Evolutionary conservation across 1,140 invertebrate genomes (phyloP), one percentile per base, ranked within the genome.

Genomic region (Drosophila littoralis): DNA sequence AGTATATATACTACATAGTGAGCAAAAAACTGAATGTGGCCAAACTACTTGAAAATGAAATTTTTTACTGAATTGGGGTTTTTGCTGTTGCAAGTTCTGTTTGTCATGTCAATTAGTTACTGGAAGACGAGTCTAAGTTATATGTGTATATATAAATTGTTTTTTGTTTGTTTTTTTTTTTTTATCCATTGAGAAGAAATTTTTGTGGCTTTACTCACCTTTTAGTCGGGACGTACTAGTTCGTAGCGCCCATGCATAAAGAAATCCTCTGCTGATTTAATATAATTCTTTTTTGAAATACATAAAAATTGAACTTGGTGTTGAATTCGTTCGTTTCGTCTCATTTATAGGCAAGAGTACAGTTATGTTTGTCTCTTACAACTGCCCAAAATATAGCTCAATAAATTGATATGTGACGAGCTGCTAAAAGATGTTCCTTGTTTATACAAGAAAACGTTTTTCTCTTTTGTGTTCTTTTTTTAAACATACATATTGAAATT

Each of bases 71-170:
- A 61, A 55, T 36, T 48, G 22, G 22, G 22, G 22, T 7, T 60
- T 40, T n/a, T 72, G 43, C 42, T 60, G 69, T 76, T 85, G 46
- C 66, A 84, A 84, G 82, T 35, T 17, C 13, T 54, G 43, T 43
- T 67, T 75, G 59, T 82, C 68, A 76, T 80, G 51, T 88, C 76
- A 88, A 88, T 83, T 83, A 75, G 84, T 89, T 88, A 64, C 84
- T 89, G 84, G 84, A 89, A 89, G 84, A 89, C 84, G 77, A 89
- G 84, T 89, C 84, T 89, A 84, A 89, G 77, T 84, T 81, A 61
- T 63, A 46, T 81, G 70, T 33, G 33, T 42, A 22, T 67, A 46
- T 22, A 43, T 67, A 59, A 10, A 15, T 65, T 46, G 48, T 32
- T 28, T 42, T 57, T 17, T 36, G 7, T 17, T 52, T 40, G 43